phyloP scores from a whole-genome alignment of 1,140 invertebrate genomes.

The Psilanteris sp. region DNA sequence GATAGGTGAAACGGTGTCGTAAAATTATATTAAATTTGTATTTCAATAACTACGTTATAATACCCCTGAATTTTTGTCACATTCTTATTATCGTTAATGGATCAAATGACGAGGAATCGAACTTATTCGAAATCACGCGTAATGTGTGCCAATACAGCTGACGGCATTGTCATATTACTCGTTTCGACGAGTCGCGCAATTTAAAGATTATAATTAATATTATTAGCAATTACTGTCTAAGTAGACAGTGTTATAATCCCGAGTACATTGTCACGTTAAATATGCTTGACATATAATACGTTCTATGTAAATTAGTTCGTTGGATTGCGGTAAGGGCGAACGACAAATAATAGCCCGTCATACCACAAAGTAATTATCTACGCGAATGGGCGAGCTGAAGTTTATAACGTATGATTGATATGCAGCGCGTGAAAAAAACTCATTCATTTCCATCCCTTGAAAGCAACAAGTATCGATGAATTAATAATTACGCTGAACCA shows the following conservation, averaged over 20 bases:
- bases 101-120: no score
- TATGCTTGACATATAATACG: slow-evolving; percentile 48
- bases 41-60: no score
- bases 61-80: no score
- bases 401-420: slow-evolving; percentile 52
- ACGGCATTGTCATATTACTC: no score
- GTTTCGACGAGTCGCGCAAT: slow-evolving; percentile 6
- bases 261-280: slow-evolving; percentile 24
- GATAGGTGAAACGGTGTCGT: no score
- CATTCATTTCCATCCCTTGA: slow-evolving; percentile 16
- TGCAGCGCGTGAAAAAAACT: slow-evolving; percentile 5
- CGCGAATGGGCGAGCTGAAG: slow-evolving; percentile 15
- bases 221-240: slow-evolving; percentile 14
- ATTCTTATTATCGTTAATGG: no score
- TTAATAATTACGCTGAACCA: no score
- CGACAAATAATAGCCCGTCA: slow-evolving; percentile 39
- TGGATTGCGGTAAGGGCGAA: slow-evolving; percentile 45
- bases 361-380: slow-evolving; percentile 53
- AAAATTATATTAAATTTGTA: no score
- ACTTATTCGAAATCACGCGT: no score
- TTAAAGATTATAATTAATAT: slow-evolving; percentile 6
- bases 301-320: slow-evolving; percentile 44
- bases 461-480: slow-evolving; percentile 13
- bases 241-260: slow-evolving; percentile 23
- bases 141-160: no score